phyloP scores from a whole-genome alignment of 92 coral and sea anemone genomes.

The Diadumene lineata region DNA sequence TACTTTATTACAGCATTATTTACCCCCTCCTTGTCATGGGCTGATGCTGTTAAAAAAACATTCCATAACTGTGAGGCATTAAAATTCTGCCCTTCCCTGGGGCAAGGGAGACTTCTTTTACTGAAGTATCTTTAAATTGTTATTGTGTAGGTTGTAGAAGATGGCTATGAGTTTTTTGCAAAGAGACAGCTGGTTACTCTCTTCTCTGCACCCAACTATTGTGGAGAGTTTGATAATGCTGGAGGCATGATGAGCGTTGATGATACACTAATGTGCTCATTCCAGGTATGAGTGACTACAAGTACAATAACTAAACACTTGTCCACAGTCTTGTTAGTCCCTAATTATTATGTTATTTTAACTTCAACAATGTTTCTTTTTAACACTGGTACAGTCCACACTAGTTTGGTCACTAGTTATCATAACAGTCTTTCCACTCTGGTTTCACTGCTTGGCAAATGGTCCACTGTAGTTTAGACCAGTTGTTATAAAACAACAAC shows the following conservation, averaged over 20 bases:
- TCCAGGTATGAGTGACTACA: no score
- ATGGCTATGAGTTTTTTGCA: constrained; percentile 99
- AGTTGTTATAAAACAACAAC: background rate
- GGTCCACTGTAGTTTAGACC: background rate
- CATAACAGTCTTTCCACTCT: no score
- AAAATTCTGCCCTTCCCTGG: no score
- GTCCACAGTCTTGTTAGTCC: no score
- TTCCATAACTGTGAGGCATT: no score
- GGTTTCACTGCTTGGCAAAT: no score
- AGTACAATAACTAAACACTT: no score
- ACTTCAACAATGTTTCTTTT: background rate
- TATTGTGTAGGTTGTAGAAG: constrained; percentile 82
- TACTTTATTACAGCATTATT: no score
- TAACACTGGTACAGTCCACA: background rate
- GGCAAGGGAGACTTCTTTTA: no score
- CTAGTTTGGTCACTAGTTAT: background rate
- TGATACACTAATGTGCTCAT: constrained; percentile 97
- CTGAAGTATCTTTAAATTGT: background rate
- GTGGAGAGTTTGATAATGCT: constrained; percentile 98
- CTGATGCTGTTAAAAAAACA: no score
- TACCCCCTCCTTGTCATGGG: no score
- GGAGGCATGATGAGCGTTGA: constrained; percentile 99
- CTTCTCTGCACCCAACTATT: constrained; percentile 98
- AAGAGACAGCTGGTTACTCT: constrained; percentile 94
- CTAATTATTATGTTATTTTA: no score